Base-by-base conservation (phyloP, 1,140 invertebrate species). In the Phymorhynchus buccinoides region DNA sequence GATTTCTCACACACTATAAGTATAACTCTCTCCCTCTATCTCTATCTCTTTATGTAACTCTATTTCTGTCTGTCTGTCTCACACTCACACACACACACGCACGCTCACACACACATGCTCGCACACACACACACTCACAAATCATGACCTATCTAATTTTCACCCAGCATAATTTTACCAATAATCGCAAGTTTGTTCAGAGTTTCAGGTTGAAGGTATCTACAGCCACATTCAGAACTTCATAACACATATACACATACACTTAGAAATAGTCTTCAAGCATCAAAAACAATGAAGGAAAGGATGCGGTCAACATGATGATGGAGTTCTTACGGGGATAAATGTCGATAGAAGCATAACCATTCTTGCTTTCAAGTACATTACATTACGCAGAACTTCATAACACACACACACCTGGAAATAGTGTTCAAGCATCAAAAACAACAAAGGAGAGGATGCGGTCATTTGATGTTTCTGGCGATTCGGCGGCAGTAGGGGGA, bases 401-500 rank as follows among this genome's bases (percentile, higher is more conserved):
- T 48, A 9, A 9, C 44, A 48, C 7, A 48, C 44, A 48, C 18
- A 48, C 18, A 9, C 18, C 44, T 48, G 44, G 7, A 6, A 48
- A 48, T 48, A 48, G 44, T 9, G 18, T 48, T 9, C 44, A 48
- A 18, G 44, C 44, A 18, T 22, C 12, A 62, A 0, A 27, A 62
- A 14, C n/a, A n/a, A n/a, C n/a, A n/a, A n/a, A n/a, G 48, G 12
- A 52, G 48, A 52, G 12, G 48, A n/a, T 14, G 48, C 12, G 0
- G 48, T 62, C 56, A 62, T 27, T 62, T 62, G 44, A 48, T 48
- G 44, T 92, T 93, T 87, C 93, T 88, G 41, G 91, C 88, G 52
- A 94, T 93, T 77, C 93, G 87, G 44, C 93, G 86, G 84, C 89
- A 92, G 84, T 94, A 93, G 37, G 93, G 90, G 41, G 93, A 95